Evolutionary conservation across 2,113 vertebrate species (phyloP).

Genomic region (Melanerpes formicivorus): DNA sequence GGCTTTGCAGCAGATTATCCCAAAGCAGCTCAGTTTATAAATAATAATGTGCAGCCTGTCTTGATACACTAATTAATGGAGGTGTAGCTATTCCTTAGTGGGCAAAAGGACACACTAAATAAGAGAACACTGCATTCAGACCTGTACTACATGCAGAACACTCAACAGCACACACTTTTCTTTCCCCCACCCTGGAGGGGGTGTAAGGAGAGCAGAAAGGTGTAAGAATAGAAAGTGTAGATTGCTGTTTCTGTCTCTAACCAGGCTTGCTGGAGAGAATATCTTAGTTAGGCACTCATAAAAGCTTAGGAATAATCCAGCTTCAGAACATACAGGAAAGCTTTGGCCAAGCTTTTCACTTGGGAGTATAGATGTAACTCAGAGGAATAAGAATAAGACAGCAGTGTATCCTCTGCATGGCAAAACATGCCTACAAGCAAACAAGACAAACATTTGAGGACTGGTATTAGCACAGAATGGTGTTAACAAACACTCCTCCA

Average conservation of each 20-base stretch:
- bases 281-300: neutral
- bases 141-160: neutral
- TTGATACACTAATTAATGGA: neutral
- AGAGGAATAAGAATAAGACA: neutral
- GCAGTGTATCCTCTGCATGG: accelerated
- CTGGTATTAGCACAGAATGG: neutral
- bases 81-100: neutral
- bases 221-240: neutral
- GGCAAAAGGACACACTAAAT: neutral
- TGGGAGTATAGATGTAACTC: accelerated
- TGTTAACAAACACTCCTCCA: neutral
- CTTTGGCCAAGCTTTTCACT: neutral
- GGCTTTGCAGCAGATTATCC: neutral
- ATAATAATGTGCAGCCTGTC: neutral
- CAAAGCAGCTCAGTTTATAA: constrained; percentile 5
- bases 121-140: neutral
- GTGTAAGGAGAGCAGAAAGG: accelerated
- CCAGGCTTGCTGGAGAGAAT: neutral
- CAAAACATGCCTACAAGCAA: neutral
- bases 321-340: neutral
- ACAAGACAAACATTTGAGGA: accelerated
- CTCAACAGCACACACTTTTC: neutral
- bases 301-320: neutral
- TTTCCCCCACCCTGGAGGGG: neutral
- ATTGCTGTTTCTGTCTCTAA: neutral